Base-by-base conservation (phyloP, 1,140 invertebrate species). In the Mesaphorura yosii region DNA sequence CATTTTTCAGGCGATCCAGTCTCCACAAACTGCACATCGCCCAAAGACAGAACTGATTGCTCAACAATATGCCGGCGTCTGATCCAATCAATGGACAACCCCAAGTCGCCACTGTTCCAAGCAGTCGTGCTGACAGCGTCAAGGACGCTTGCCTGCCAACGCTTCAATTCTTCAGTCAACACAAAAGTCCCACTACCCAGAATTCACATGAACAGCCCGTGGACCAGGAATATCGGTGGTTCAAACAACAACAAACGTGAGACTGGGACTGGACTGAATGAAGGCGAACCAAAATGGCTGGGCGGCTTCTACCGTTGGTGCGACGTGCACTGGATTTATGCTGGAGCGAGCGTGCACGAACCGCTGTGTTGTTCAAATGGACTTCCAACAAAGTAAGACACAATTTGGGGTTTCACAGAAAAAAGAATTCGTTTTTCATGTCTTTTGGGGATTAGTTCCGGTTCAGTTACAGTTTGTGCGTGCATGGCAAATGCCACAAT, bases 241-340 rank as follows among this genome's bases (percentile, higher is more conserved):
- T 31, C 44, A 39, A 41, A 44, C n/a, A 17, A 49, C 5, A 3
- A 3, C 3, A 42, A 34, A 34, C 31, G 26, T 19, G 20, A 29
- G 4, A 6, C 15, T 3, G 3, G 10, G 19, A 48, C 28, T 20
- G 25, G 20, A 14, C 25, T 26, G 44, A 6, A 28, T 6, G 23
- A 23, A 25, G 54, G 31, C 0, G 57, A 59, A 12, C 58, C 58
- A 17, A 51, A 47, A 46, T 60, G 58, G 57, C 46, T 63, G 15
- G 61, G 57, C 15, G 61, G 61, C 23, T 63, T 59, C 40, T 63
- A 59, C 48, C 28, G 61, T n/a, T 59, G 55, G 54, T 63, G 61
- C 41, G 57, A 59, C 40, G 26, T 29, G 38, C 61, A 59, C 40
- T 63, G 61, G 61, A 49, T 58, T 4, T 63, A 63, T 34, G 61